A percentile compares a stretch with the other conserved stretches of the same genome.
These are phyloP conservation scores for Auanema sp. DNA, from an alignment of 2,888 invertebrate species.

Conservation along the genomic window DNA sequence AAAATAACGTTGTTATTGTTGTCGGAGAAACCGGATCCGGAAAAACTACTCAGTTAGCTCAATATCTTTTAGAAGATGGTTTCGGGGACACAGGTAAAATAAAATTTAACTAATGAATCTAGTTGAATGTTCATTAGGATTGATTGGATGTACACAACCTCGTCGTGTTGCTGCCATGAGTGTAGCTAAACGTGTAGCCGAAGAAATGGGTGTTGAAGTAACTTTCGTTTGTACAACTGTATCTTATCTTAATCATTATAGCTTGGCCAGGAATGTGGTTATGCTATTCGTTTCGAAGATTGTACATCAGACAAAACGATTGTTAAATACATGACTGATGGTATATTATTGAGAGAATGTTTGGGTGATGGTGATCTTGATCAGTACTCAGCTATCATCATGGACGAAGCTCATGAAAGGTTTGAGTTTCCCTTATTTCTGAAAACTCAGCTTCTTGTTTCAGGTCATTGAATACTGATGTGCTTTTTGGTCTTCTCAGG, in stretches of 20 bases:
- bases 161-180: conserved; percentile 96
- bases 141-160: conserved; percentile 97
- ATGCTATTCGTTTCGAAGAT: conserved; percentile 99
- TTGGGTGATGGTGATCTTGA: conserved; percentile 93
- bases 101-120: neutral
- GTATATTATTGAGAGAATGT: conserved; percentile 91
- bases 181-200: conserved; percentile 96
- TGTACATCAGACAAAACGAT: conserved; percentile 75
- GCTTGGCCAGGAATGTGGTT: conserved; percentile 74
- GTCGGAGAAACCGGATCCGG: conserved; percentile 76
- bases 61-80: conserved; percentile 82
- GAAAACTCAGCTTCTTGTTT: neutral
- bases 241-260: conserved; percentile 11
- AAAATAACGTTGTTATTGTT: conserved; percentile 70
- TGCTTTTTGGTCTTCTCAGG: conserved; percentile 79
- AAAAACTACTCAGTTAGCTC: conserved; percentile 80
- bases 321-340: conserved; percentile 93
- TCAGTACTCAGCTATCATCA: conserved; percentile 93
- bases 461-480: conserved; percentile 89
- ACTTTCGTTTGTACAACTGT: neutral
- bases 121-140: conserved; percentile 67
- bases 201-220: conserved; percentile 85
- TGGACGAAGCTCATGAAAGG: conserved; percentile 99
- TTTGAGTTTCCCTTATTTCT: conserved; percentile 64
- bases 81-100: conserved; percentile 66